Evolutionary conservation across 2,797 vertebrate species (phyloP), one percentile per base, ranked within the genome.

Genomic region (Percopsis omiscomaycus): DNA sequence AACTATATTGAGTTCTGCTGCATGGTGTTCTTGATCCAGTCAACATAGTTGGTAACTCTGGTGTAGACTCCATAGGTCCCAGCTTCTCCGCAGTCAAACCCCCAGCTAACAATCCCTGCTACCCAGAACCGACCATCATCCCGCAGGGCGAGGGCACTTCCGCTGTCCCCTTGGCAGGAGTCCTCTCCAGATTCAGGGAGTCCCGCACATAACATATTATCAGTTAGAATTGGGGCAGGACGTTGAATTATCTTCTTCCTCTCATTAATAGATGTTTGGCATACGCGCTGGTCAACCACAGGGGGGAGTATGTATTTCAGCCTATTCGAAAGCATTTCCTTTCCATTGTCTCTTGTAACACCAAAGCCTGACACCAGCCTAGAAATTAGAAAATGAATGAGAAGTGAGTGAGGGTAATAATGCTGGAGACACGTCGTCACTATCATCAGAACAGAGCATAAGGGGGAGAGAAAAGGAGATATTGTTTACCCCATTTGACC

Each of bases 281-380:
- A 57, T 3, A 1, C 12, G 3, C 37, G 14, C 8, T 57, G 55
- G 14, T 5, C 6, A 2, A 44, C 55, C 8, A 57, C 10, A 37
- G 55, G 55, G 16, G 15, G 15, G 10, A 12, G 11, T 15, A 44
- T 42, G 12, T 16, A 44, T 32, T 16, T 56, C 14, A 56, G n/a
- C n/a, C 13, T 44, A 32, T 56, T 42, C 14, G 14, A 15, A 9
- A 56, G n/a, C n/a, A 37, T 9, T 1, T n/a, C 10, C 37, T 8
- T 42, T 16, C 32, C 32, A 15, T 56, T 6, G 15, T 44, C 32
- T 4, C 10, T 8, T 16, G 55, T 15, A 10, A 56, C n/a, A 11
- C 55, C 55, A 44, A 56, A 56, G 32, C 55, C 55, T n/a, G 55
- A 57, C n/a, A 57, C 55, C 10, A 45, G 15, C 37, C 55, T 57